A percentile compares a stretch with the other conserved stretches of the same genome.
Conservation (phyloP, 2,888 invertebrate genomes). For the Drosophila borborema region DNA sequence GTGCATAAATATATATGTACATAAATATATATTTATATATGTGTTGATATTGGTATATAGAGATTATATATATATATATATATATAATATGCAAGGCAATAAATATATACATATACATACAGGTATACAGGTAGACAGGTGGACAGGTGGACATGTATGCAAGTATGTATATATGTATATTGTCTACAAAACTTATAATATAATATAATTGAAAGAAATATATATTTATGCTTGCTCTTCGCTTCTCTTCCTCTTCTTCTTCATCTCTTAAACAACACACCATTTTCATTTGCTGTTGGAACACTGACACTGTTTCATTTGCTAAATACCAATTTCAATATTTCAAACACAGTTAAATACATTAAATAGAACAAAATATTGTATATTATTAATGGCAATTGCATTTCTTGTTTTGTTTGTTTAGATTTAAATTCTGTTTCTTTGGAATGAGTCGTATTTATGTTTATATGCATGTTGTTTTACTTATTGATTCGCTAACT, state of each 20-base stretch:
- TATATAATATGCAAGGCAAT: slow-evolving; percentile 46
- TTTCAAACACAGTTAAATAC: neutral
- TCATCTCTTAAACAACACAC: slow-evolving; percentile 48
- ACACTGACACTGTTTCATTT: slow-evolving; percentile 51
- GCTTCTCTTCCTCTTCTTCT: slow-evolving; percentile 28
- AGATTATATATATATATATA: slow-evolving; percentile 10
- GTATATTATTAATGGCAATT: slow-evolving; percentile 38
- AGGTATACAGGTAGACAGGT: neutral
- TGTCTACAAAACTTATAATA: slow-evolving; percentile 53
- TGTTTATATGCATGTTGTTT: slow-evolving; percentile 48
- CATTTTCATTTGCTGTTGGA: slow-evolving; percentile 28
- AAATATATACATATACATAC: slow-evolving; percentile 35
- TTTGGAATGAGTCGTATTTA: slow-evolving; percentile 84
- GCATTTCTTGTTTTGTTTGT: slow-evolving; percentile 30
- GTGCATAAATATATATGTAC: slow-evolving; percentile 49
- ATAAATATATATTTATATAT: slow-evolving; percentile 30
- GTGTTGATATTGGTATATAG: slow-evolving; percentile 39
- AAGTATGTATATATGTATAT: slow-evolving; percentile 50
- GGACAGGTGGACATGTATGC: neutral
- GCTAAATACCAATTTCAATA: slow-evolving; percentile 45
- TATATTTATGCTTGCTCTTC: slow-evolving; percentile 44
- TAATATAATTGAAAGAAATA: slow-evolving; percentile 26
- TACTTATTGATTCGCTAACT: slow-evolving; percentile 37
- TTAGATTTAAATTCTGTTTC: slow-evolving; percentile 79
- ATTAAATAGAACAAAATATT: slow-evolving; percentile 17